Percentiles rank a stretch among this genome's conserved stretches.
phyloP scores from a whole-genome alignment of 2,113 vertebrate species.

The Neoarius graeffei region DNA sequence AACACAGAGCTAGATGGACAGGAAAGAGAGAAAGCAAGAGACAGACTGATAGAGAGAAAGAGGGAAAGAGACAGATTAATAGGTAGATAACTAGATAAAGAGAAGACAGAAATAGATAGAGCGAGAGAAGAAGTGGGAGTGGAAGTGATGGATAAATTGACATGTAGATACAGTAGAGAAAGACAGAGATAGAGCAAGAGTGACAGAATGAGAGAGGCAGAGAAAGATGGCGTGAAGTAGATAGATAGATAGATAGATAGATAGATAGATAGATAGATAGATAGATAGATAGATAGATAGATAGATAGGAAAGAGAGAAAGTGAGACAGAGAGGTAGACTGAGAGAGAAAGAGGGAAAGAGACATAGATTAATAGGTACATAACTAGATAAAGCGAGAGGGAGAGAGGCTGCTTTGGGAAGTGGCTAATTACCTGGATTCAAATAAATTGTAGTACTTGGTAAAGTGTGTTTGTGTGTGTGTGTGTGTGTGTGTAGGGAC shows the following conservation, averaged over 20 bases:
- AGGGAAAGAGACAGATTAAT: too few species aligned
- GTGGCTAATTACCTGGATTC: background rate
- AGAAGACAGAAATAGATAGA: too few species aligned
- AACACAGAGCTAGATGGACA: background rate
- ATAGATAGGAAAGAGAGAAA: too few species aligned
- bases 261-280: background rate
- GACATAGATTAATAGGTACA: background rate
- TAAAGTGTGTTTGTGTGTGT: constrained; percentile 13
- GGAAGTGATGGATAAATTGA: background rate
- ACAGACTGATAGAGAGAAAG: too few species aligned
- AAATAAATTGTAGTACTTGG: background rate
- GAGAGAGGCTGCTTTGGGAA: background rate
- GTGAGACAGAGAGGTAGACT: background rate
- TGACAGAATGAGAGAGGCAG: background rate
- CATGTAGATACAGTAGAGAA: background rate
- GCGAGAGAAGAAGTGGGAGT: too few species aligned
- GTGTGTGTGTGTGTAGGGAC: constrained; percentile 77
- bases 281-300: too few species aligned
- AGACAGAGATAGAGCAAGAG: background rate
- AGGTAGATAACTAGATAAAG: too few species aligned
- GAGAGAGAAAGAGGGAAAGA: background rate
- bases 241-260: background rate
- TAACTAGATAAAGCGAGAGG: background rate
- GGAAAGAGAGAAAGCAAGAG: background rate
- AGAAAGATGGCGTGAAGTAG: background rate